Evolutionary conservation across 2,797 vertebrate genomes (phyloP).

Genomic region (Acropternis orthonyx): DNA sequence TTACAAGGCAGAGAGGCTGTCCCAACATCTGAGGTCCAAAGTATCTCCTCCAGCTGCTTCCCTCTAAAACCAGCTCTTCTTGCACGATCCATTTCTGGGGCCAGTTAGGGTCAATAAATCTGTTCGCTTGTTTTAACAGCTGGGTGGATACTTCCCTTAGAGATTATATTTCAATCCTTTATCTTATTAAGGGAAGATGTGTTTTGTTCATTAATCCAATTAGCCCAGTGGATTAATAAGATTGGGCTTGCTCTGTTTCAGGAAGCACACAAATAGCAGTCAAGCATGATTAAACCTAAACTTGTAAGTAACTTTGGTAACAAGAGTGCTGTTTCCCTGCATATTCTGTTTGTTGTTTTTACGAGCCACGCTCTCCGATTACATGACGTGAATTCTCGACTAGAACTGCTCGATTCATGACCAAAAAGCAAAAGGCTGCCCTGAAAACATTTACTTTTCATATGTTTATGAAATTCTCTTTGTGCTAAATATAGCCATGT

Average conservation of each 20-base stretch:
- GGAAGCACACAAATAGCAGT: constrained; percentile 7
- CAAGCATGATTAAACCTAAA: background rate
- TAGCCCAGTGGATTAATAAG: background rate
- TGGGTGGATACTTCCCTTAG: background rate
- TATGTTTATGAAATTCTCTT: background rate
- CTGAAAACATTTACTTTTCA: background rate
- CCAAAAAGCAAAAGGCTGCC: background rate
- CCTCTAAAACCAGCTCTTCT: background rate
- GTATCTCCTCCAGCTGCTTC: background rate
- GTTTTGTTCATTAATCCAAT: constrained; percentile 58
- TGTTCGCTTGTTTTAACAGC: background rate
- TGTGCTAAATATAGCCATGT: constrained; percentile 26
- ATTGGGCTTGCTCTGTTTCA: background rate
- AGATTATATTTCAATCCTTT: constrained; percentile 21
- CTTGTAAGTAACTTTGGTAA: background rate
- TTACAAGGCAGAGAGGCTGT: background rate
- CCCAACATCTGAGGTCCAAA: background rate
- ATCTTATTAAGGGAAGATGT: constrained; percentile 58
- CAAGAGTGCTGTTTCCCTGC: background rate
- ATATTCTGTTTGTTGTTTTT: constrained; percentile 12
- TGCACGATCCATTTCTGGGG: background rate
- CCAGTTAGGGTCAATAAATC: background rate
- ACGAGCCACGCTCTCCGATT: background rate
- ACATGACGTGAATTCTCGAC: background rate
- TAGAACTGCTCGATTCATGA: background rate